These are phyloP conservation scores for Zootermopsis nevadensis DNA, from an alignment of 2,888 invertebrate genomes.

Conservation along the genomic window DNA sequence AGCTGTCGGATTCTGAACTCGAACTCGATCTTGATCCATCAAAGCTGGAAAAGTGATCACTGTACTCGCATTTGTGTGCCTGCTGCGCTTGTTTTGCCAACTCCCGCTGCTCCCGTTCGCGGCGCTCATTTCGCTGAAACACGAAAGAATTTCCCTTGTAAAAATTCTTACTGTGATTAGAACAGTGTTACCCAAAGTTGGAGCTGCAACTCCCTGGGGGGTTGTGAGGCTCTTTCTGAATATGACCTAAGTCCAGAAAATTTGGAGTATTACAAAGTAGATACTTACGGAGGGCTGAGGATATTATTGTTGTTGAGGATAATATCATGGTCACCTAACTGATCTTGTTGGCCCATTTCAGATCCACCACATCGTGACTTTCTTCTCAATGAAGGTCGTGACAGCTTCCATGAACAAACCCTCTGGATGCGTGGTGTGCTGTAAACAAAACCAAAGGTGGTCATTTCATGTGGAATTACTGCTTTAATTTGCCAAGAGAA, in stretches of 20 bases:
- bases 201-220: no score
- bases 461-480: no score
- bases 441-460: neutral
- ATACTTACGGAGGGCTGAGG: constrained; percentile 56
- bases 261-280: neutral
- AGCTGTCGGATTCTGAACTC: constrained; percentile 45
- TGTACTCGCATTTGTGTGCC: constrained; percentile 53
- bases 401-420: constrained; percentile 81
- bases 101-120: constrained; percentile 88
- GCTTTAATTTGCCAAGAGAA: no score
- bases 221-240: no score
- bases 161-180: no score
- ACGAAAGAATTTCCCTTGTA: neutral
- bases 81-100: constrained; percentile 78
- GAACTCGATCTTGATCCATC: constrained; percentile 57
- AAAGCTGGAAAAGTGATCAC: constrained; percentile 50
- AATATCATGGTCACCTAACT: constrained; percentile 56
- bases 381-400: constrained; percentile 78
- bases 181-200: no score
- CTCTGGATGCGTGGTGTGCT: constrained; percentile 61
- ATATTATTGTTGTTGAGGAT: constrained; percentile 54
- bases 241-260: no score
- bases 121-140: constrained; percentile 83
- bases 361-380: constrained; percentile 61
- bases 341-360: constrained; percentile 64